Evolutionary conservation across 35 echinoderm and acorn worm species (phyloP).

Genomic region (Diadema setosum): DNA sequence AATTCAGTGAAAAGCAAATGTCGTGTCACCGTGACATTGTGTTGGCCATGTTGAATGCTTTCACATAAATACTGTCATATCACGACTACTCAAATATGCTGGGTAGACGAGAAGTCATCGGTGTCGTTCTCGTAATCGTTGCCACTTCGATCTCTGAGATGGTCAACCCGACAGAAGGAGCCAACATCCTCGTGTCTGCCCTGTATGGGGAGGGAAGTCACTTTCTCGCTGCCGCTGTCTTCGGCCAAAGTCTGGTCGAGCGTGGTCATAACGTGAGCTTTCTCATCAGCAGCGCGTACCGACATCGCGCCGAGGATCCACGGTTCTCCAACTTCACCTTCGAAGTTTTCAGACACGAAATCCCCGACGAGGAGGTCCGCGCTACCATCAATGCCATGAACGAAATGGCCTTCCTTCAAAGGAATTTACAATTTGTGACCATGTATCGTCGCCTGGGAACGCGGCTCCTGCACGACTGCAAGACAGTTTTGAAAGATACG

Average conservation of each 20-base stretch:
- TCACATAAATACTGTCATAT: too few species aligned
- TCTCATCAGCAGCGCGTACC: background rate
- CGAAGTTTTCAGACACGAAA: background rate
- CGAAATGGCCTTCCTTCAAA: background rate
- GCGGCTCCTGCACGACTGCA: background rate
- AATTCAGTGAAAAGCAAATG: too few species aligned
- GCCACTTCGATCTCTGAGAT: too few species aligned
- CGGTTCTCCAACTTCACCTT: background rate
- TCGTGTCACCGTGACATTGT: too few species aligned
- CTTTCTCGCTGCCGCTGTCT: background rate
- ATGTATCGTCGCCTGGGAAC: background rate
- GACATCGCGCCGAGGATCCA: background rate
- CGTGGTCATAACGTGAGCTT: background rate
- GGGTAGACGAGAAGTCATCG: too few species aligned
- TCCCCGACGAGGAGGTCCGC: background rate
- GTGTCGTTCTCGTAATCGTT: too few species aligned
- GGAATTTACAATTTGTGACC: background rate
- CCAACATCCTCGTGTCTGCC: background rate
- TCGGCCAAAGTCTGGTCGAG: background rate
- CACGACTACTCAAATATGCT: too few species aligned
- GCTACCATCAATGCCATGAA: background rate
- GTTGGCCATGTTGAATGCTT: too few species aligned
- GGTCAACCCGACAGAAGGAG: too few species aligned
- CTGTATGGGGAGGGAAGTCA: background rate
- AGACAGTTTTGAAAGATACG: background rate